These are phyloP conservation scores for Salmo trutta DNA, from an alignment of 2,797 vertebrate genomes.

Conservation along the genomic window DNA sequence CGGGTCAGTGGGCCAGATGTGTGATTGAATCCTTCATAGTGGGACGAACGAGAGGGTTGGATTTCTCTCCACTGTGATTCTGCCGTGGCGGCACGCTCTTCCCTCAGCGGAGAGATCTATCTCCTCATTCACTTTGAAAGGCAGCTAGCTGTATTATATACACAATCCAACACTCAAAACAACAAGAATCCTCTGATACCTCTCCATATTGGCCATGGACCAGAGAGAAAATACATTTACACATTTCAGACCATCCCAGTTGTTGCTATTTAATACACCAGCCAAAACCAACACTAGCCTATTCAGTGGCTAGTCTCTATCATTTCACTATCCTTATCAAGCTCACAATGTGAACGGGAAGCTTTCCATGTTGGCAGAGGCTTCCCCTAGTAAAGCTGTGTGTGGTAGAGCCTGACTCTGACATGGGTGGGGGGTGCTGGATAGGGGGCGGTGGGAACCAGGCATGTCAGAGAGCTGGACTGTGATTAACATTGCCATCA, in stretches of 20 bases:
- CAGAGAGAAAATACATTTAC: neutral
- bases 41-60: constrained; percentile 3
- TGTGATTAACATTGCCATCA: constrained; percentile 52
- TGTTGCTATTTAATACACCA: neutral
- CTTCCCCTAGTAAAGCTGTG: constrained; percentile 29
- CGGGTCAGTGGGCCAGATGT: constrained; percentile 31
- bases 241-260: neutral
- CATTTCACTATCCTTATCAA: neutral
- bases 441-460: neutral
- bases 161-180: constrained; percentile 27
- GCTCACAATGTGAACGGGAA: neutral
- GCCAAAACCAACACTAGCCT: neutral
- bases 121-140: constrained; percentile 54
- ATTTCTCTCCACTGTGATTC: constrained; percentile 7
- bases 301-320: neutral
- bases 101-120: constrained; percentile 48
- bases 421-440: neutral
- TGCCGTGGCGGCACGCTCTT: constrained; percentile 61
- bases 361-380: constrained; percentile 17
- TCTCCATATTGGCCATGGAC: constrained; percentile 30
- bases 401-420: constrained; percentile 32
- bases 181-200: constrained; percentile 22
- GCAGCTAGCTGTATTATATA: constrained; percentile 38
- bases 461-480: constrained; percentile 25
- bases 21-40: constrained; percentile 12